phyloP scores from a whole-genome alignment of 2,797 vertebrate species.

The Esox masquinongy region DNA sequence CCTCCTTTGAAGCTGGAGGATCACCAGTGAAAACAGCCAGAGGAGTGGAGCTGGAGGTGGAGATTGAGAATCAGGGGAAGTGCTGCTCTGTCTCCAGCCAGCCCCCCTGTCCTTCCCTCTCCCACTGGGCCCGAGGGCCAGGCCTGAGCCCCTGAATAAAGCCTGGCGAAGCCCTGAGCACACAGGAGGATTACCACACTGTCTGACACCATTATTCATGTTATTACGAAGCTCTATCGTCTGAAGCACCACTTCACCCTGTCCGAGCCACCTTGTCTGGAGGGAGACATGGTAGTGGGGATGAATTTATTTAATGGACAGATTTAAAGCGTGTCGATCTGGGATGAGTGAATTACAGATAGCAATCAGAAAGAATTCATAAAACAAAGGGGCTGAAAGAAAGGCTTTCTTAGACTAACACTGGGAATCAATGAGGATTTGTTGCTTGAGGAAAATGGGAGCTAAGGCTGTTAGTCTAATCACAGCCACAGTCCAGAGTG shows the following conservation, averaged over 20 bases:
- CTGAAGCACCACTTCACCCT: conserved; percentile 23
- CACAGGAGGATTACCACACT: conserved; percentile 54
- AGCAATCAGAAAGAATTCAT: conserved; percentile 51
- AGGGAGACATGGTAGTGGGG: conserved; percentile 33
- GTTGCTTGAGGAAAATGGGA: background rate
- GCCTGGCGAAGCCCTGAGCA: conserved; percentile 39
- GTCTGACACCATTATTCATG: conserved; percentile 51
- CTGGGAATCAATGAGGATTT: background rate
- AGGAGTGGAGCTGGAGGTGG: background rate
- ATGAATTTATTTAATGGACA: conserved; percentile 52
- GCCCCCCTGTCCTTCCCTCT: background rate
- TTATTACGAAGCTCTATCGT: conserved; percentile 21
- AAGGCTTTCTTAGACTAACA: background rate
- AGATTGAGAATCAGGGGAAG: background rate
- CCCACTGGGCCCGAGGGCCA: conserved; percentile 11
- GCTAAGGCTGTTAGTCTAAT: background rate
- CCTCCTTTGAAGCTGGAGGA: conserved; percentile 50
- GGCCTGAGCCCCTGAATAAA: conserved; percentile 31
- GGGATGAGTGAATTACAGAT: conserved; percentile 50
- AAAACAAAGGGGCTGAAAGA: conserved; percentile 45
- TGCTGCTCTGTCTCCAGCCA: conserved; percentile 1
- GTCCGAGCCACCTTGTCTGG: conserved; percentile 23
- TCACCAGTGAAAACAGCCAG: conserved; percentile 50
- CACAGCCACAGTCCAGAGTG: background rate
- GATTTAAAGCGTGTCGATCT: conserved; percentile 49